Percentiles rank a stretch among this genome's conserved stretches.
Conservation (phyloP, 2,113 vertebrate genomes). For the Pimephales promelas region DNA sequence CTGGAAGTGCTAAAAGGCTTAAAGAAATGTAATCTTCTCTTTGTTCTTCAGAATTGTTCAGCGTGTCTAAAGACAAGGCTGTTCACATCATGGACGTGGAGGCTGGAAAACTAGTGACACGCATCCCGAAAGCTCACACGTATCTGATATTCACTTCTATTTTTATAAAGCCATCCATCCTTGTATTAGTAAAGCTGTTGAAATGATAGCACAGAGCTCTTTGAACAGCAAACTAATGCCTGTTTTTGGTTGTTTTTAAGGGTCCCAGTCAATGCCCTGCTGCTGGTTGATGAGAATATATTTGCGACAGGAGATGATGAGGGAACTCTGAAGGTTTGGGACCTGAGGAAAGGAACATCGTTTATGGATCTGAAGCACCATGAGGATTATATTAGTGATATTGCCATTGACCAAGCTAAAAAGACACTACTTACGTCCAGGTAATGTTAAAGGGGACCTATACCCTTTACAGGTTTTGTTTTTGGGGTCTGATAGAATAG, state of each 20-base stretch:
- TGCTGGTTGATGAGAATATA: conserved; percentile 86
- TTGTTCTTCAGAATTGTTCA: conserved; percentile 80
- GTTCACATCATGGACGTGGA: conserved; percentile 88
- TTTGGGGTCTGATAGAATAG: too few relatives aligned
- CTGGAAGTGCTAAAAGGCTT: too few relatives aligned
- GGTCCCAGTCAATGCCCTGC: conserved; percentile 84
- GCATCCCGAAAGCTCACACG: conserved; percentile 88
- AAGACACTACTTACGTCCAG: conserved; percentile 89
- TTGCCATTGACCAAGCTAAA: conserved; percentile 83
- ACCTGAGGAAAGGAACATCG: conserved; percentile 84
- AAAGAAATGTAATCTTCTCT: not conserved
- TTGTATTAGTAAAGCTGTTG: not conserved
- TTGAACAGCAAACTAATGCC: too few relatives aligned
- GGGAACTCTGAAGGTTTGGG: conserved; percentile 91
- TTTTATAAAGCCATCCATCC: too few relatives aligned
- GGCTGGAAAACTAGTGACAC: conserved; percentile 82
- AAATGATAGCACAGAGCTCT: not conserved
- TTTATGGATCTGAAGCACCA: conserved; percentile 92
- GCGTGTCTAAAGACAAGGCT: conserved; percentile 91
- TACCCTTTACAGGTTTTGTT: too few relatives aligned
- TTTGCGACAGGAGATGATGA: conserved; percentile 91
- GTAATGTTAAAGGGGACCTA: conserved; percentile 64
- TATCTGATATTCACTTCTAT: conserved; percentile 55
- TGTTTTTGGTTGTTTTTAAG: conserved; percentile 52
- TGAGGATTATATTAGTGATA: conserved; percentile 92